Base-by-base conservation (phyloP, 2,888 invertebrate species). In the Mythimna loreyi region DNA sequence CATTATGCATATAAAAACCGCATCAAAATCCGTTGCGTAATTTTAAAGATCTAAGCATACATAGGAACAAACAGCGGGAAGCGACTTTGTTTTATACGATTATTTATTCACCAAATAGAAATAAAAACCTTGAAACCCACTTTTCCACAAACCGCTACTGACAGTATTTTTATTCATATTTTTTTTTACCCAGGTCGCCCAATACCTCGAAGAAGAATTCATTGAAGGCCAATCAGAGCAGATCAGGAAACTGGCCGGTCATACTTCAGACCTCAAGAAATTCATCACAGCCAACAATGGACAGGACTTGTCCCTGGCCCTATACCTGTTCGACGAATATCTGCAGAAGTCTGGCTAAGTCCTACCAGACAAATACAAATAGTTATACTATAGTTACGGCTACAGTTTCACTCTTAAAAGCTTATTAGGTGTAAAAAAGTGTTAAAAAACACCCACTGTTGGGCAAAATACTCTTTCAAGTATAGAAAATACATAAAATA, bases 281-380 rank as follows among this genome's bases (percentile, higher is more conserved):
- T 94, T 98, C 87, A 94, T 98, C 76, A 92, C 93, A 56, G 92
- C 94, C 71, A 93, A 94, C 75, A 91, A 90, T 13, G 94, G 92
- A 1, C 91, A 92, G 56, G 97, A 97, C 83, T 93, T 97, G 63
- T 97, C 97, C 0, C 92, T 98, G 66, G 95, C 97, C 13, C 88
- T 98, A 70, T 98, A 97, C 88, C 89, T 98, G 82, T 98, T 98
- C 89, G 98, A 98, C 93, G 97, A 98, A 88, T 97, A 96, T 70
- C 89, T 96, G 28, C 92, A 94, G 86, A 96, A 96, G 78, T 86
- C 86, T 43, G 87, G 85, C 55, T 94, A 93, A 93, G 82, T 55
- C 9, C 7, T 33, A 6, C 2, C 19, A 57, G 25, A 13, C 23
- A 21, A 25, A 49, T 77, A 43, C 2, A 43, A 19, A 58, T 59